Conservation (phyloP, 2,797 vertebrate genomes). For the Calcarius lapponicus region DNA sequence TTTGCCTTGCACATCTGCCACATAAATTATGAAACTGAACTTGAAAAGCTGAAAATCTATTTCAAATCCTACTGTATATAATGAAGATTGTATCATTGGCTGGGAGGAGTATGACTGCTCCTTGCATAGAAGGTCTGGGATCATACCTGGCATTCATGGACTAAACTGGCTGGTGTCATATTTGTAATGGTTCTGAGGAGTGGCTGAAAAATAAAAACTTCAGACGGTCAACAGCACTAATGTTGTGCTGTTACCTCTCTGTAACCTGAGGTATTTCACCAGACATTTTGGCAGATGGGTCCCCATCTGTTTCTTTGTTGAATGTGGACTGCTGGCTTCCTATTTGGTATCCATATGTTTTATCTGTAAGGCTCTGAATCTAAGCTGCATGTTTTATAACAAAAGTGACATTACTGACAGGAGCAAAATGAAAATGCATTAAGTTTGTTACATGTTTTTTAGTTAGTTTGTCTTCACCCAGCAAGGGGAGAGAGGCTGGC, state of each 20-base stretch:
- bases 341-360: conserved; percentile 57
- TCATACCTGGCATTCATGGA: neutral
- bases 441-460: neutral
- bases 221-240: neutral
- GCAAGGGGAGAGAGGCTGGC: neutral
- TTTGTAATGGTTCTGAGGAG: neutral
- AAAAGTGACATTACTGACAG: conserved; percentile 57
- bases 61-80: conserved; percentile 26
- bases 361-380: conserved; percentile 55
- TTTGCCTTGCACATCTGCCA: conserved; percentile 77
- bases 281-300: conserved; percentile 63
- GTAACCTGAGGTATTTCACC: conserved; percentile 45
- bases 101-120: neutral
- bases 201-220: neutral
- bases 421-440: conserved; percentile 46
- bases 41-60: conserved; percentile 71
- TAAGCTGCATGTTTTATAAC: conserved; percentile 42
- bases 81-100: neutral
- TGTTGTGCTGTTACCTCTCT: conserved; percentile 38
- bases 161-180: neutral
- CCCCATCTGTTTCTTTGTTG: conserved; percentile 34
- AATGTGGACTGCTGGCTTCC: conserved; percentile 38
- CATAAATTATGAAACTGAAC: conserved; percentile 71
- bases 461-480: neutral
- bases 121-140: neutral